phyloP scores from a whole-genome alignment of 2,113 vertebrate genomes.

The Malurus melanocephalus region DNA sequence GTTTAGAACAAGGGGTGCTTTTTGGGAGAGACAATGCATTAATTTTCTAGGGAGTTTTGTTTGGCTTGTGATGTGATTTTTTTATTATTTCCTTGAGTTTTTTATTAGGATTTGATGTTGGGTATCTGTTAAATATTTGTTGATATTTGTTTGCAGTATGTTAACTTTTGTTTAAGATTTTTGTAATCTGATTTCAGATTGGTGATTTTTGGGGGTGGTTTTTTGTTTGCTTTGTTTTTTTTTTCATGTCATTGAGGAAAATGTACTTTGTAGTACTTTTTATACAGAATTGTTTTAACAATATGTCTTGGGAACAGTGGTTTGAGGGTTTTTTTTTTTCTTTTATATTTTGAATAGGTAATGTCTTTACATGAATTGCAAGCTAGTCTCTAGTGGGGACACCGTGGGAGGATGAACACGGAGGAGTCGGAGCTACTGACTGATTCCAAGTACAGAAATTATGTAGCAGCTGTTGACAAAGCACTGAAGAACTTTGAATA shows the following conservation, averaged over 20 bases:
- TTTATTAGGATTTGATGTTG: background rate
- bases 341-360: slow-evolving; percentile 69
- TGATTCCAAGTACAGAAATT: slow-evolving; percentile 98
- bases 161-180: background rate
- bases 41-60: background rate
- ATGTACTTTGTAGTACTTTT: background rate
- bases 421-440: slow-evolving; percentile 95
- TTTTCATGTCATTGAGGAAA: background rate
- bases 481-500: slow-evolving; percentile 98
- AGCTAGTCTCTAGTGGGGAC: slow-evolving; percentile 76
- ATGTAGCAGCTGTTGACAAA: slow-evolving; percentile 97
- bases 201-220: too few species aligned
- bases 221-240: background rate
- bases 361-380: slow-evolving; percentile 80
- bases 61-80: background rate
- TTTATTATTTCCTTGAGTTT: background rate
- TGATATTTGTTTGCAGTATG: background rate
- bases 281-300: background rate
- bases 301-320: background rate
- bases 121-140: background rate
- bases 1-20: background rate
- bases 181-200: background rate
- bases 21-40: background rate
- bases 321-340: background rate
- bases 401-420: slow-evolving; percentile 93